Evolutionary conservation across 1,140 invertebrate species (phyloP), one percentile per base, ranked within the genome.

Genomic region (Leptopilina boulardi): DNA sequence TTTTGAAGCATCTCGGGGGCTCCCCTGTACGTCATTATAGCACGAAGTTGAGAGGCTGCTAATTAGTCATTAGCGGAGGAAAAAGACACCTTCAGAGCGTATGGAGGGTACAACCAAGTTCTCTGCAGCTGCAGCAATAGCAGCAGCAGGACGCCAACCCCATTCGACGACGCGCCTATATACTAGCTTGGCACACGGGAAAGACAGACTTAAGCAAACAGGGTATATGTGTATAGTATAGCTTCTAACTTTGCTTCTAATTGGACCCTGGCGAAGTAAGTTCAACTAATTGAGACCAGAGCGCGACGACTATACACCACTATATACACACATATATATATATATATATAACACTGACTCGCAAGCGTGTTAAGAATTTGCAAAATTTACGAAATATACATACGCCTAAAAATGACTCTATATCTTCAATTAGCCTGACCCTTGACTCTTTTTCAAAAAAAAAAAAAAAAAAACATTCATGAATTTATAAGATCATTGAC

Each of bases 221-320:
- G 89, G 87, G 87, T 89, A n/a, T n/a, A n/a, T n/a, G n/a, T n/a
- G n/a, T n/a, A n/a, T n/a, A n/a, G 80, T 74, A 38, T 38, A 70
- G 87, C 87, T 90, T 85, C 87, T 90, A 88, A 88, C 59, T 87
- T 87, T 86, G 90, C 89, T 87, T 91, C 90, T 91, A 91, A 91
- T 91, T 91, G 90, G 90, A 91, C 90, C 87, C 89, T 86, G 88
- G 89, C 89, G 89, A 91, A 87, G 86, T 90, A 91, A 91, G 89
- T 91, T 91, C 83, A 86, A 89, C 90, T 91, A 91, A 91, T 91
- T 91, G 90, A 91, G 90, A 91, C 89, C 89, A 87, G 89, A 87
- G 83, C 84, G 83, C 84, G 81, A 86, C 86, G 87, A 88, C 86
- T 87, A 86, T 38, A 38, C 9, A 38, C 8, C 34, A 9, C 8